Conservation (phyloP, 1,140 invertebrate species). For the Drosophila dunni region DNA sequence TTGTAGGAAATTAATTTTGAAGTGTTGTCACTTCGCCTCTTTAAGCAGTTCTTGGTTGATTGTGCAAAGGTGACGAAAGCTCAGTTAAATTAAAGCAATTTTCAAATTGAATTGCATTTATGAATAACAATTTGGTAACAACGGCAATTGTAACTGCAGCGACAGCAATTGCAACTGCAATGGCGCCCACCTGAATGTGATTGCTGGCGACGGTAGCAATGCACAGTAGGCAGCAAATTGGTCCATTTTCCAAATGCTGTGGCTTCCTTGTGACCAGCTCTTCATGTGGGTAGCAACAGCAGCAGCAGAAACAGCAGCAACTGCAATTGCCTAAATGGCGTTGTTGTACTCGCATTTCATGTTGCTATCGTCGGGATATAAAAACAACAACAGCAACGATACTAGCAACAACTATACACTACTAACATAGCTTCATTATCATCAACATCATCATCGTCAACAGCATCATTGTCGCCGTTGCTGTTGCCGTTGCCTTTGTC, state of each 20-base stretch:
- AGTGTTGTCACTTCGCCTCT: slow-evolving; percentile 28
- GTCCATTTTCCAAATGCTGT: slow-evolving; percentile 79
- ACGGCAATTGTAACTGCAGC: slow-evolving; percentile 26
- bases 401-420: slow-evolving; percentile 33
- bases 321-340: slow-evolving; percentile 66
- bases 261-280: slow-evolving; percentile 61
- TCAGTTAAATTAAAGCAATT: slow-evolving; percentile 72
- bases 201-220: slow-evolving; percentile 49
- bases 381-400: slow-evolving; percentile 35
- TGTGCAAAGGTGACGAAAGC: slow-evolving; percentile 61
- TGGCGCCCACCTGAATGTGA: slow-evolving; percentile 53
- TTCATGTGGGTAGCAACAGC: slow-evolving; percentile 62
- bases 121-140: slow-evolving; percentile 73
- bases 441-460: slow-evolving; percentile 33
- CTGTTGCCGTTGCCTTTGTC: slow-evolving; percentile 20
- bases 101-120: slow-evolving; percentile 82
- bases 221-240: slow-evolving; percentile 81
- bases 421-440: slow-evolving; percentile 18
- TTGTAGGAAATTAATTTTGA: slow-evolving; percentile 39
- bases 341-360: slow-evolving; percentile 66
- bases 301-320: slow-evolving; percentile 51
- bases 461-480: slow-evolving; percentile 10
- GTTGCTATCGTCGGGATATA: slow-evolving; percentile 13
- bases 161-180: slow-evolving; percentile 40
- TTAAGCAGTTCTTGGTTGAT: slow-evolving; percentile 10